Evolutionary conservation across 2,113 vertebrate species (phyloP).

Genomic region (Pontoporia blainvillei): DNA sequence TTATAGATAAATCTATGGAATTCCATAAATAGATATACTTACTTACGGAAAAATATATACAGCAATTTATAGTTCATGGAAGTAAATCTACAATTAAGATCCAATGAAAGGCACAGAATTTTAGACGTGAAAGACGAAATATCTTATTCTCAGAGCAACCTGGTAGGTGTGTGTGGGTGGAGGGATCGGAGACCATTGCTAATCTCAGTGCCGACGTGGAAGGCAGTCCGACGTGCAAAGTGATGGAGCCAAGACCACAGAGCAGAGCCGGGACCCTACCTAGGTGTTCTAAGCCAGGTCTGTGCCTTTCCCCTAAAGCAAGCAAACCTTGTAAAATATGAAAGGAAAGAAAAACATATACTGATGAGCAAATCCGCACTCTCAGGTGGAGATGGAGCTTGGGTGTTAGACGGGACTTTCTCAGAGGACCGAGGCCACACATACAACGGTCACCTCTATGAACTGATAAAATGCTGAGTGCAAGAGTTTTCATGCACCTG

Average conservation of each 20-base stretch:
- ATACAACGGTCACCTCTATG: rapidly evolving
- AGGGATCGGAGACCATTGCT: rapidly evolving
- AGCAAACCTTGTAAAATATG: neutral
- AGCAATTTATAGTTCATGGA: neutral
- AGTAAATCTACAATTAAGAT: neutral
- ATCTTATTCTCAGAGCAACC: neutral
- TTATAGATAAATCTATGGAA: neutral
- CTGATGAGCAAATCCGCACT: neutral
- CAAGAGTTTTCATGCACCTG: neutral
- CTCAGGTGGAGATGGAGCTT: neutral
- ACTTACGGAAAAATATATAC: neutral
- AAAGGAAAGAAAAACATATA: neutral
- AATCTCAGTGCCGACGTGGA: neutral
- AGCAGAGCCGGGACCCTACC: neutral
- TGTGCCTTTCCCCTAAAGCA: neutral
- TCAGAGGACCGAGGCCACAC: neutral
- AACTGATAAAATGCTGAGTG: no score
- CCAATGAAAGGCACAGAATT: neutral
- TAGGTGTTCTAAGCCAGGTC: no score
- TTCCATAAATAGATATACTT: neutral
- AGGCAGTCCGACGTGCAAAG: no score
- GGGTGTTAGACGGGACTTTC: neutral
- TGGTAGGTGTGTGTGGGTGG: neutral
- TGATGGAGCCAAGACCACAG: rapidly evolving
- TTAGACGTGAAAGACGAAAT: neutral